phyloP scores from a whole-genome alignment of 2,113 vertebrate genomes.

The Neotoma lepida region DNA sequence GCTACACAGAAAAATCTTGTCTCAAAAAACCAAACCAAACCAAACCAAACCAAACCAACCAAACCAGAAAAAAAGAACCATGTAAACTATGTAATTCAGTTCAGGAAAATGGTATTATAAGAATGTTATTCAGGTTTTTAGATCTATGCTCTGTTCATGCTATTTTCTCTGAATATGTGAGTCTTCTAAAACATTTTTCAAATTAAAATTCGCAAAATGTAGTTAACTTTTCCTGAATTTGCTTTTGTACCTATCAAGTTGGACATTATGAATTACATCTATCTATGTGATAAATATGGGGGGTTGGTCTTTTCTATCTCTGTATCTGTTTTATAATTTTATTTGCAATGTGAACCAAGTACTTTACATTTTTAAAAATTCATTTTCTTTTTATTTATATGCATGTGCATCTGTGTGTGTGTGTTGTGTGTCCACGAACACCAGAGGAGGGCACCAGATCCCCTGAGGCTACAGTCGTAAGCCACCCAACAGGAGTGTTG shows the following conservation, averaged over 20 bases:
- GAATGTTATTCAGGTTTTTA: conserved; percentile 16
- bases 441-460: neutral
- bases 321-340: conserved; percentile 25
- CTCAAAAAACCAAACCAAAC: neutral
- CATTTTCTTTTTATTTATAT: neutral
- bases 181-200: conserved; percentile 27
- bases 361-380: neutral
- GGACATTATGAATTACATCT: neutral
- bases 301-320: conserved; percentile 5
- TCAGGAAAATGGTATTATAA: neutral
- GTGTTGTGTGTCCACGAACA: neutral
- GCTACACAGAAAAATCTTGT: neutral
- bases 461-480: neutral
- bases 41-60: neutral
- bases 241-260: neutral
- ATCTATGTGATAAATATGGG: conserved; percentile 7
- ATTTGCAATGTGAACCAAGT: neutral
- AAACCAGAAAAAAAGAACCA: conserved; percentile 5
- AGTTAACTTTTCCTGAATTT: conserved; percentile 53
- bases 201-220: conserved; percentile 23
- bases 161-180: conserved; percentile 45
- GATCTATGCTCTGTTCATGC: neutral
- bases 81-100: neutral
- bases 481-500: neutral
- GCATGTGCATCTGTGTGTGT: neutral